Evolutionary conservation across 2,888 invertebrate species (phyloP).

Genomic region (Hirtodrosophila duncani): DNA sequence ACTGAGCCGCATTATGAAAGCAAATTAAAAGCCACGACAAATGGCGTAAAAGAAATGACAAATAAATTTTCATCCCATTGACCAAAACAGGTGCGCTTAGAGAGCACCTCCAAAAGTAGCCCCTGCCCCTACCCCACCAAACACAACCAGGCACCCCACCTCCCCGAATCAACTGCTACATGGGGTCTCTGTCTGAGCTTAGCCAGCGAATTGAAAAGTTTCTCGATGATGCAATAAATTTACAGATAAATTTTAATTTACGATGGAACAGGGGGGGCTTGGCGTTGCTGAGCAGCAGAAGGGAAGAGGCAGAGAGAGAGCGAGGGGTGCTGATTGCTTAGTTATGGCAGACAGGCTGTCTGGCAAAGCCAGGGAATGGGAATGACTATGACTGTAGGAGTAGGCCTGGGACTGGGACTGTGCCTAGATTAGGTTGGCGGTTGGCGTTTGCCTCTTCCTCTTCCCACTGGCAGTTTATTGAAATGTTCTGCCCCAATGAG

Average conservation of each 20-base stretch:
- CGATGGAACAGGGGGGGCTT: constrained; percentile 33
- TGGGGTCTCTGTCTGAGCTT: neutral
- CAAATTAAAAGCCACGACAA: constrained; percentile 69
- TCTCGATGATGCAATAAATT: constrained; percentile 73
- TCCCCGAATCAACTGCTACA: neutral
- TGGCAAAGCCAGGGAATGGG: constrained; percentile 17
- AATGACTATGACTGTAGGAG: neutral
- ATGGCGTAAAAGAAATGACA: constrained; percentile 55
- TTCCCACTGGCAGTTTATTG: constrained; percentile 19
- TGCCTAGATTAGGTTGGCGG: too few relatives aligned
- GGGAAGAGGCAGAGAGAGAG: neutral
- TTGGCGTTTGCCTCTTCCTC: neutral
- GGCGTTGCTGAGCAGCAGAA: constrained; percentile 12
- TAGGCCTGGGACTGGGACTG: neutral
- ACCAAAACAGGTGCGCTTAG: constrained; percentile 51
- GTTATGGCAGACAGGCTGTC: constrained; percentile 45
- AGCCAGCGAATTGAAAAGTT: constrained; percentile 60
- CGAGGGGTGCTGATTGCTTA: neutral
- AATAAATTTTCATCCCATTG: constrained; percentile 50
- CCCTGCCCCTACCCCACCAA: neutral
- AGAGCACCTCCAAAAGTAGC: constrained; percentile 1
- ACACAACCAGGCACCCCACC: too few relatives aligned
- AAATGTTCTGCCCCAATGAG: constrained; percentile 27
- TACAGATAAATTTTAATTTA: constrained; percentile 74
- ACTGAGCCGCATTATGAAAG: constrained; percentile 56